phyloP scores from a whole-genome alignment of 2,888 invertebrate species.

The Furcula furcula region DNA sequence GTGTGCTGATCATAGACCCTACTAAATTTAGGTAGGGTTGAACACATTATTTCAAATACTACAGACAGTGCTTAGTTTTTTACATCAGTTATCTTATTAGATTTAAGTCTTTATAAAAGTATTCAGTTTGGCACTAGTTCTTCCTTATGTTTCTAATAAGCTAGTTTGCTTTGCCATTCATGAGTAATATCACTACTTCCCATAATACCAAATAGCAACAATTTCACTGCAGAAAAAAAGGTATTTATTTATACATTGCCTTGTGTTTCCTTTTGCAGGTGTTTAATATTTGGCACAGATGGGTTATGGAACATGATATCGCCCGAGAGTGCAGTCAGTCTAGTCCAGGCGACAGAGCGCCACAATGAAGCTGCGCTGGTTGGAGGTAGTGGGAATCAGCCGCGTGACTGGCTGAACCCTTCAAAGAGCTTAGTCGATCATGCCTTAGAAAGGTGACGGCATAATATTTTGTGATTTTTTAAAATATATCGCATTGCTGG shows the following conservation, averaged over 20 bases:
- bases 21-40: conserved; percentile 81
- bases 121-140: too few relatives aligned
- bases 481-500: too few relatives aligned
- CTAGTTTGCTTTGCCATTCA: too few relatives aligned
- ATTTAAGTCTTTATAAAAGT: too few relatives aligned
- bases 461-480: too few relatives aligned
- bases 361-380: conserved; percentile 87
- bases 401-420: conserved; percentile 90
- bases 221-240: too few relatives aligned
- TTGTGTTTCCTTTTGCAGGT: conserved; percentile 80
- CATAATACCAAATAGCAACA: too few relatives aligned
- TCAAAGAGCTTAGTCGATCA: conserved; percentile 93
- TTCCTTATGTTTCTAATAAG: too few relatives aligned
- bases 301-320: conserved; percentile 98
- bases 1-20: conserved; percentile 91
- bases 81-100: too few relatives aligned
- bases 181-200: too few relatives aligned
- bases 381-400: conserved; percentile 61
- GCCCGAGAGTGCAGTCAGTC: conserved; percentile 90
- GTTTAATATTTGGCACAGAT: conserved; percentile 97
- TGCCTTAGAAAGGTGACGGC: conserved; percentile 82
- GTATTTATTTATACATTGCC: too few relatives aligned
- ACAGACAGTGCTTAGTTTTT: too few relatives aligned
- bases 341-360: conserved; percentile 91
- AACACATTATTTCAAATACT: neutral